Evolutionary conservation across 2,113 vertebrate genomes (phyloP), one percentile per base, ranked within the genome.

Genomic region (Stegostoma tigrinum): DNA sequence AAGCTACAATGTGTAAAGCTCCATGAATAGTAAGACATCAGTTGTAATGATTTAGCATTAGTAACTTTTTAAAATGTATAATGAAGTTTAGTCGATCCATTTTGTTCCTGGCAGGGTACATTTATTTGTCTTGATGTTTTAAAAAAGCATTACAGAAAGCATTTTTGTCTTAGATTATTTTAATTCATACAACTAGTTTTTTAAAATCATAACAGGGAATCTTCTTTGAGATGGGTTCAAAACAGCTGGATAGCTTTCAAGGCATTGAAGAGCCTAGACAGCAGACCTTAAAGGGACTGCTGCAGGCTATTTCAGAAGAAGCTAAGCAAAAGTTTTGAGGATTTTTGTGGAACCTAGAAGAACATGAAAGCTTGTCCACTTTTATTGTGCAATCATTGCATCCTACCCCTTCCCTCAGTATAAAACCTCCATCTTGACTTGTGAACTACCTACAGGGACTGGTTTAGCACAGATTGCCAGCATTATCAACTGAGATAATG

Each of bases 101-200:
- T 94, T 52, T 95, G 94, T 30, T 70, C 75, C 72, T 95, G 94
- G 45, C 94, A 75, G 42, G n/a, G 42, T 93, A 34, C 23, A 93
- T 75, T 75, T 38, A 75, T 75, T 95, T 95, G 52, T 95, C 87
- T 90, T 95, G 68, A 95, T 48, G 75, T 75, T 72, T 12, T 48
- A 75, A 48, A 14, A 68, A 70, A 95, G 6, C 0, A 61, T 48
- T 48, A 48, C 55, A 45, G 24, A 52, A 72, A 95, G 94, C 67
- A 75, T 70, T 23, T 48, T 94, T 94, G 93, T 94, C 42, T 70
- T 67, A 90, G 52, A 90, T 90, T 64, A 90, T 64, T 90, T 90
- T 90, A 52, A 90, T 90, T 52, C 45, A 52, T 14, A 66, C 68
- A 95, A 42, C 68, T 75, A 75, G 94, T 42, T 72, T 95, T 87